These are phyloP conservation scores for Eudyptes chrysolophus DNA, from an alignment of 2,113 vertebrate species.

Conservation along the genomic window DNA sequence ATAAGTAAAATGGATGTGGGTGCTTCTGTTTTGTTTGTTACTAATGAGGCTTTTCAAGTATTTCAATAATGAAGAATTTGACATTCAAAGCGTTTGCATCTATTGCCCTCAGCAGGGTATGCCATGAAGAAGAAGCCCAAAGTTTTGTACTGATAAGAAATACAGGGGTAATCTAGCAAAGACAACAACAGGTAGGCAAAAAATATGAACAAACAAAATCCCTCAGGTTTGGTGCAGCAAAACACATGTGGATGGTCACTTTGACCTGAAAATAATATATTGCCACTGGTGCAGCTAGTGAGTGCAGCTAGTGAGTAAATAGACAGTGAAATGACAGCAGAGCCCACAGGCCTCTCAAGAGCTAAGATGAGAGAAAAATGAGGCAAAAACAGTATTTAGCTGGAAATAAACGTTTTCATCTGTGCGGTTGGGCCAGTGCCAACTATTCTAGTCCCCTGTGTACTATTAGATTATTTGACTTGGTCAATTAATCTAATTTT, in stretches of 20 bases:
- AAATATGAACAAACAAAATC: slow-evolving; percentile 2
- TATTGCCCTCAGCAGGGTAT: slow-evolving; percentile 52
- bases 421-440: background rate
- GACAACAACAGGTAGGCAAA: background rate
- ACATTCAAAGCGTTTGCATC: slow-evolving; percentile 14
- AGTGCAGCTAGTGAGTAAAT: background rate
- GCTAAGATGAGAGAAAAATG: background rate
- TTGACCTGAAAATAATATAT: background rate
- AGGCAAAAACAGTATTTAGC: background rate
- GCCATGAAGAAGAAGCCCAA: background rate
- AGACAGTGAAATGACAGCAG: background rate
- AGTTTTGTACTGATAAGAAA: slow-evolving; percentile 7
- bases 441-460: background rate
- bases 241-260: background rate
- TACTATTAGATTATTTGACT: background rate
- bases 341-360: background rate
- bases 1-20: slow-evolving; percentile 60
- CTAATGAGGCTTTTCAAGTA: slow-evolving; percentile 65
- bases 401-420: background rate
- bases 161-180: background rate
- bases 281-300: background rate
- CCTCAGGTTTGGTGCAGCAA: background rate
- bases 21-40: slow-evolving; percentile 65
- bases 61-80: slow-evolving; percentile 58
- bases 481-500: slow-evolving; percentile 29